Evolutionary conservation across 2,113 vertebrate genomes (phyloP), one percentile per base, ranked within the genome.

Genomic region (Onychostoma macrolepis): DNA sequence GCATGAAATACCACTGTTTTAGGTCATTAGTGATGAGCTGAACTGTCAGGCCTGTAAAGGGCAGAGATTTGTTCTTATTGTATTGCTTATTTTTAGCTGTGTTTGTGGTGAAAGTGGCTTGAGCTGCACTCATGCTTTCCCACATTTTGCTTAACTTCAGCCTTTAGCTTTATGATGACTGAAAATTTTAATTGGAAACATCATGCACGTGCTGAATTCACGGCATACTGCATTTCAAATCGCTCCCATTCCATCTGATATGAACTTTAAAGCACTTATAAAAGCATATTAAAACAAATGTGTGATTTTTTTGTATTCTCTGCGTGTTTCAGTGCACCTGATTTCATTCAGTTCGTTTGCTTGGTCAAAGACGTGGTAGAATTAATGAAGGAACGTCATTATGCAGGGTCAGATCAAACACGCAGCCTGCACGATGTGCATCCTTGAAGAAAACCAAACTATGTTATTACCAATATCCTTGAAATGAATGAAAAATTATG

Each of bases 11-110:
- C 7, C 12, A 80, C 26, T 30, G 38, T 45, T 15, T 28, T 17
- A 26, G 13, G 41, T 65, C 56, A 28, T 65, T 65, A 65, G 12
- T 81, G 24, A 81, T 21, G 43, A 65, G 36, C 43, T 58, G 45
- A 81, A 28, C n/a, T 65, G 79, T 81, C 79, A 81, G 24, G n/a
- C n/a, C 38, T 2, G 56, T 63, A 81, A 81, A 81, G 58, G 56
- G 36, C 79, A 81, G 36, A 28, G 21, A 28, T 81, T 65, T 43
- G 6, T 45, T 65, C 3, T 45, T 45, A 76, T 28, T 48, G 6
- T 28, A 15, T 28, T 45, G 6, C 13, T 53, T 41, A 13, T 80
- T 80, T 56, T 79, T 56, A 56, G 50, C 28, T 6, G 50, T 1
- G 33, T 80, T 26, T 58, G 33, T 15, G 78, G 2, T n/a, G 3